Base-by-base conservation (phyloP, 35 echinoderm and acorn worm genomes). In the Heliocidaris tuberculata region DNA sequence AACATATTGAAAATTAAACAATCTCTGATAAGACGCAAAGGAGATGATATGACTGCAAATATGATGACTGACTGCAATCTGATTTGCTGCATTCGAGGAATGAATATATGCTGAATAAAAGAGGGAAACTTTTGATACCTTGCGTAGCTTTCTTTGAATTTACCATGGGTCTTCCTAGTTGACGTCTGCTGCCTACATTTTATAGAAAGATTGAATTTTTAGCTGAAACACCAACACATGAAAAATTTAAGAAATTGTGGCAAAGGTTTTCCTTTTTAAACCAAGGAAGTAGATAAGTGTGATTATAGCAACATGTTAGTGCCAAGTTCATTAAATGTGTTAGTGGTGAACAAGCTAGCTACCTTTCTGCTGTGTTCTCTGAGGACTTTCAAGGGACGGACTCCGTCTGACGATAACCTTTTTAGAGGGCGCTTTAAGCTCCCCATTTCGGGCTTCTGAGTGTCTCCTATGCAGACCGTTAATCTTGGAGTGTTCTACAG, bases 401-500 rank as follows among this genome's bases (percentile, higher is more conserved):
- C 87, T 89, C 11, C 87, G 87, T 89, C 87, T 89, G 65, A 78
- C 65, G 87, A 89, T 89, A 32, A 89, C 31, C 31, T 32, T 48
- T 48, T 89, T 89, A 89, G 87, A 48, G 87, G 87, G 87, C 31
- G 31, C 87, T 89, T 89, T 89, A 48, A 47, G 47, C 87, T 89
- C 87, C 87, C 87, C 87, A 48, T 89, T 89, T 89, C 87, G 87
- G 12, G 32, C 87, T 17, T 89, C 87, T 12, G 29, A n/a, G 24
- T 89, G 87, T 89, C 87, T 89, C 19, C 87, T 89, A 89, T 89
- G 87, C 9, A 89, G 87, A 47, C 87, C 87, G 19, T 89, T 89
- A 89, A 89, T 48, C 47, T 89, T 89, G 12, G 47, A 89, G 87
- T 48, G 31, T 32, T 89, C 87, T 89, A 89, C 87, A 47, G 32